These are phyloP conservation scores for Drosophila ficusphila DNA, from an alignment of 1,140 invertebrate genomes.

Conservation along the genomic window DNA sequence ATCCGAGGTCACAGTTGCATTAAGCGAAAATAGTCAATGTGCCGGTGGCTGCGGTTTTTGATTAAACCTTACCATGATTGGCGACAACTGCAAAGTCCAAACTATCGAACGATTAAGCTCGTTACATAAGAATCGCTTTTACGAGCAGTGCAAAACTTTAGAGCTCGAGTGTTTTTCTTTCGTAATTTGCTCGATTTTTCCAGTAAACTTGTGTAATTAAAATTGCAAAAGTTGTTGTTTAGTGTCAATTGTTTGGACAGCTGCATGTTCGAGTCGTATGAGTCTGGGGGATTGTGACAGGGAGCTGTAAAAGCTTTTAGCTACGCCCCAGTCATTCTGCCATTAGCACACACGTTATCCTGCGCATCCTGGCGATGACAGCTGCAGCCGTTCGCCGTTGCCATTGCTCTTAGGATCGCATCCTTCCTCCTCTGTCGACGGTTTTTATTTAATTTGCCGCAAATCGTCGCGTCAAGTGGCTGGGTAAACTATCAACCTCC, in stretches of 20 bases:
- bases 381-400: constrained; percentile 5
- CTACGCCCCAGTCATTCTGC: constrained; percentile 1
- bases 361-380: constrained; percentile 46
- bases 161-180: not conserved
- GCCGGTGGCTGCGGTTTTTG: constrained; percentile 9
- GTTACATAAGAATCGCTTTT: constrained; percentile 23
- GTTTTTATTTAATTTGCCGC: constrained; percentile 68
- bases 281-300: constrained; percentile 20
- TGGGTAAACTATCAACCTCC: constrained; percentile 32
- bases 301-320: constrained; percentile 55
- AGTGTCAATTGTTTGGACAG: constrained; percentile 25
- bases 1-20: constrained; percentile 40
- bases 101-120: constrained; percentile 3
- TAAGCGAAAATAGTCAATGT: constrained; percentile 3
- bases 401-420: constrained; percentile 22
- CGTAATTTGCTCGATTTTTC: not conserved
- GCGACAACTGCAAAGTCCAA: constrained; percentile 36
- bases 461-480: constrained; percentile 62
- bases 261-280: constrained; percentile 6
- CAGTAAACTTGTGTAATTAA: constrained; percentile 20
- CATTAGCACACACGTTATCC: constrained; percentile 40
- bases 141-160: not conserved
- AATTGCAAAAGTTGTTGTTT: constrained; percentile 17
- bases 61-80: constrained; percentile 26
- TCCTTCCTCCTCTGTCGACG: constrained; percentile 6